Percentiles rank a stretch among this genome's conserved stretches.
Conservation (phyloP, 2,113 vertebrate species). For the Rattus rattus region DNA sequence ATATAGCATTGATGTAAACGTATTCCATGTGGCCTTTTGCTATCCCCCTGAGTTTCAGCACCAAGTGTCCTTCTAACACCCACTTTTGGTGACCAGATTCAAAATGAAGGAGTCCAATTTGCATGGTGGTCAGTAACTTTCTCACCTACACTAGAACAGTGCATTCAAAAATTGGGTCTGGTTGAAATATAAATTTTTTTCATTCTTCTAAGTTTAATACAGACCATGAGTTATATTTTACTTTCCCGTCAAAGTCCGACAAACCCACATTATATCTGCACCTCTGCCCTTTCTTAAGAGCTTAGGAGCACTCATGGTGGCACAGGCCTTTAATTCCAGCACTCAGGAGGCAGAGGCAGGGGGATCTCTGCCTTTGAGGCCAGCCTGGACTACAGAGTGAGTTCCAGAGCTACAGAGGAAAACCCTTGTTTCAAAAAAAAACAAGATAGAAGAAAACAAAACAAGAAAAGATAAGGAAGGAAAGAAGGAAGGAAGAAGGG, state of each 20-base stretch:
- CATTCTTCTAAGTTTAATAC: not conserved
- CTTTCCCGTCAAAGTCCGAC: not conserved
- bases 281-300: not conserved
- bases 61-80: not conserved
- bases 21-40: not conserved
- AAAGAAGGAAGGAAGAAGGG: too few species aligned
- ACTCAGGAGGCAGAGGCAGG: not conserved
- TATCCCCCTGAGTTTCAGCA: not conserved
- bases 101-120: not conserved
- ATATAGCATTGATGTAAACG: not conserved
- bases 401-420: too few species aligned
- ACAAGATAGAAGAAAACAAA: too few species aligned
- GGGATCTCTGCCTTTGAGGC: too few species aligned
- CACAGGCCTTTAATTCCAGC: not conserved
- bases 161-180: not conserved
- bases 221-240: not conserved
- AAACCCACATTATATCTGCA: not conserved
- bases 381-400: too few species aligned
- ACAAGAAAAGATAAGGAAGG: too few species aligned
- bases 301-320: not conserved
- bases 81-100: not conserved
- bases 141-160: not conserved
- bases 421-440: too few species aligned
- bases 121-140: not conserved
- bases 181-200: not conserved